Evolutionary conservation across 2,797 vertebrate species (phyloP).

Genomic region (Mycteria americana): DNA sequence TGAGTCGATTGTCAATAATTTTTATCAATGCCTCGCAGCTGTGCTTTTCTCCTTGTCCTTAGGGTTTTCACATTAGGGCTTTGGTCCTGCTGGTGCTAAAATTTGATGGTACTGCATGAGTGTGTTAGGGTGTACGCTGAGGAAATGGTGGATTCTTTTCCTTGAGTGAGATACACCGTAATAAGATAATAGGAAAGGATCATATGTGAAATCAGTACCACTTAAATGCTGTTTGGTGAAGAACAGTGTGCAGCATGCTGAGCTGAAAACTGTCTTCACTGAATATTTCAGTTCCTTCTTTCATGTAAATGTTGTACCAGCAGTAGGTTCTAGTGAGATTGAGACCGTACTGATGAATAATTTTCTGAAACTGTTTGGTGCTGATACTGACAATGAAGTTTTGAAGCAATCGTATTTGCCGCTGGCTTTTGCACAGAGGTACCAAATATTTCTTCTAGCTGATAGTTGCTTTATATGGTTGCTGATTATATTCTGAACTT

Average conservation of each 20-base stretch:
- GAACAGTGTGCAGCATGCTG: not conserved
- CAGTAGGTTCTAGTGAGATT: not conserved
- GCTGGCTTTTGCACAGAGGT: not conserved
- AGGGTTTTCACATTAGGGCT: not conserved
- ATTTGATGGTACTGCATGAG: not conserved
- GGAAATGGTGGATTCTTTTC: not conserved
- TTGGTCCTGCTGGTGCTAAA: not conserved
- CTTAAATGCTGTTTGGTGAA: not conserved
- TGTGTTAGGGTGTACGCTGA: not conserved
- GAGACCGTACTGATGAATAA: not conserved
- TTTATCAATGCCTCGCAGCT: not conserved
- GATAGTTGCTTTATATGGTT: not conserved
- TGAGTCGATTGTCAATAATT: slow-evolving; percentile 51
- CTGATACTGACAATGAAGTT: not conserved
- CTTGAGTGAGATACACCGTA: rapidly evolving
- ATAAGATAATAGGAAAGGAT: not conserved
- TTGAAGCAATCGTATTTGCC: not conserved
- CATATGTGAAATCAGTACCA: not conserved
- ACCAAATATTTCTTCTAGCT: not conserved
- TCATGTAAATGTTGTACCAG: not conserved
- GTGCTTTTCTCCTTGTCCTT: not conserved
- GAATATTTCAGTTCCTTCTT: not conserved
- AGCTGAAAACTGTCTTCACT: not conserved
- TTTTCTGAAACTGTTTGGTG: not conserved
- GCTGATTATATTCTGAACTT: not conserved